Evolutionary conservation across 2,797 vertebrate genomes (phyloP), one percentile per base, ranked within the genome.

Genomic region (Aulostomus chinensis): DNA sequence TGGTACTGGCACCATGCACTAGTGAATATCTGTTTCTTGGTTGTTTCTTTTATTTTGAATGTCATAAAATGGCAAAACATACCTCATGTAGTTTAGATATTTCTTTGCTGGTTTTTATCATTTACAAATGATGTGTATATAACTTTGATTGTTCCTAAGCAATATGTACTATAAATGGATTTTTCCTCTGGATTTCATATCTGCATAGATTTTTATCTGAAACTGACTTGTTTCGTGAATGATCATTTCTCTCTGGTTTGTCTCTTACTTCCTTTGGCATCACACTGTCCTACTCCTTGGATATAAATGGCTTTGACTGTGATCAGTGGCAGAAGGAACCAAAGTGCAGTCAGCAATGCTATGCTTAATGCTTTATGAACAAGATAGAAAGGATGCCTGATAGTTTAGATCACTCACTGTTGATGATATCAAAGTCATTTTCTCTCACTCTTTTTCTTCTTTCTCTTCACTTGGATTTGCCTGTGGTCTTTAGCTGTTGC

Each of bases 51-150:
- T 26, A 43, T 85, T 84, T 81, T 75, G 29, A 67, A 80, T 76
- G 83, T 77, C 73, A 58, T 22, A 60, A 80, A 84, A 81, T 64
- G 53, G 76, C 73, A 72, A 84, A 81, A 78, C 84, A 88, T 92
- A 92, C 91, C 90, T 92, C 91, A 90, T 90, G 79, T 84, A 86
- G 83, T 89, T 86, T 65, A 76, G 35, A 77, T 12, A 41, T 81
- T 85, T 74, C 51, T 81, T 80, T 77, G 55, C 64, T 70, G 38
- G 49, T 80, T 78, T 54, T 33, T 79, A 67, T 79, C 58, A 80
- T 78, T 71, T 42, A 48, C 75, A 55, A 79, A 64, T 61, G 46
- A 58, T 86, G 80, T 83, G 80, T 83, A 81, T 5, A 84, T 82
- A 78, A 72, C 17, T 78, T 64, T 68, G 61, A 88, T 74, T 73